phyloP scores from a whole-genome alignment of 2,113 vertebrate species.

The Paraplagusia blochii region DNA sequence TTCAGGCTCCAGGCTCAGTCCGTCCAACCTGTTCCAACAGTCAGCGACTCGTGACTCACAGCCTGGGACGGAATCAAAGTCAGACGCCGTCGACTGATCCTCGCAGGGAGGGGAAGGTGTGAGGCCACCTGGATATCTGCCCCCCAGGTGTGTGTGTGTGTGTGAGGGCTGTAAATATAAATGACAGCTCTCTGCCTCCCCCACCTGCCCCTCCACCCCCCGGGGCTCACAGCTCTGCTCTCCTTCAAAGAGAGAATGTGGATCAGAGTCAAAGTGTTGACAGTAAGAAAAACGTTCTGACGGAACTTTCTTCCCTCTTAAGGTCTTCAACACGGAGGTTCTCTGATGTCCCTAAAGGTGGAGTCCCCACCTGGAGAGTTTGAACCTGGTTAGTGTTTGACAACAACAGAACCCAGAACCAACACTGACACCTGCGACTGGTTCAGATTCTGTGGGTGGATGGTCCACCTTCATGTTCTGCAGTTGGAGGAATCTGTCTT shows the following conservation, averaged over 20 bases:
- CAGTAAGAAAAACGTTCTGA: conserved; percentile 21
- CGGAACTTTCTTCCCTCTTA: too few species aligned
- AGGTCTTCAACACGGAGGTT: too few species aligned
- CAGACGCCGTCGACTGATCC: conserved; percentile 70
- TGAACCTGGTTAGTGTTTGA: too few species aligned
- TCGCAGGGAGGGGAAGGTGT: conserved; percentile 60
- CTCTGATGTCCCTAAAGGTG: too few species aligned
- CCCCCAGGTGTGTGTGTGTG: conserved; percentile 69
- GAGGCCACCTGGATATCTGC: conserved; percentile 76
- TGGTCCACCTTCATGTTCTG: too few species aligned
- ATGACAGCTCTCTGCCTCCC: conserved; percentile 69
- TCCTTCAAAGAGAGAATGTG: conserved; percentile 62
- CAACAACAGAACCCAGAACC: too few species aligned
- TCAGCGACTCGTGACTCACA: conserved; percentile 70
- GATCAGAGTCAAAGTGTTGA: conserved; percentile 61
- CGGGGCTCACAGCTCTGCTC: conserved; percentile 63
- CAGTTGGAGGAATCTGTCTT: too few species aligned
- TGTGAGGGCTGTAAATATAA: conserved; percentile 74
- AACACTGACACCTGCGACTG: too few species aligned
- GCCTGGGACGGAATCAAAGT: conserved; percentile 75
- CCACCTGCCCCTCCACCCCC: conserved; percentile 58
- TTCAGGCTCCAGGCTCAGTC: conserved; percentile 75
- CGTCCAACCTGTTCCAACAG: conserved; percentile 68
- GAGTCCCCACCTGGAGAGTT: too few species aligned
- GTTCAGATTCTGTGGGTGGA: too few species aligned